Conservation (phyloP, 1,140 invertebrate species). For the Penaeus japonicus region DNA sequence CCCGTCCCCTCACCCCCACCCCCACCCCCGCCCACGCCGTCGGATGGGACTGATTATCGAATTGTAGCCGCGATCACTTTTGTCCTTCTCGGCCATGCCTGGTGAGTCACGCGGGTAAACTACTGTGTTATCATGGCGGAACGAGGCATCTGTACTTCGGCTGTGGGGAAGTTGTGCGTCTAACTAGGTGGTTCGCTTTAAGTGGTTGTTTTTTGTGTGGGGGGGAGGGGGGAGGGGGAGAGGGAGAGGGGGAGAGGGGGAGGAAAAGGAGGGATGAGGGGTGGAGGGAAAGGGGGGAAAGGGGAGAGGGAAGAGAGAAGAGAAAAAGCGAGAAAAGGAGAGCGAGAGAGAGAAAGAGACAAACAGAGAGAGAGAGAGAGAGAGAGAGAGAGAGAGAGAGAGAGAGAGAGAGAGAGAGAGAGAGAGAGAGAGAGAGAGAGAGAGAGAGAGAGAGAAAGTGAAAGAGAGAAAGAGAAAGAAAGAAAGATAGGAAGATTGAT, state of each 20-base stretch:
- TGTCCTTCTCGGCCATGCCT: too few relatives aligned
- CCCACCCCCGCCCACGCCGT: background rate
- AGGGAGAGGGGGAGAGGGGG: background rate
- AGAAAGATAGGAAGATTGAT: background rate
- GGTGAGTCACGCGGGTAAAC: too few relatives aligned
- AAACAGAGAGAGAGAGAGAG: background rate
- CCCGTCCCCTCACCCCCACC: background rate
- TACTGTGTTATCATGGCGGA: too few relatives aligned
- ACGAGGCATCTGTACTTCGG: too few relatives aligned
- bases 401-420: background rate
- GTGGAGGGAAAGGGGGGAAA: background rate
- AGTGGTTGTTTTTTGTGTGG: too few relatives aligned
- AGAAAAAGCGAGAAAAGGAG: background rate
- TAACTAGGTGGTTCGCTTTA: too few relatives aligned
- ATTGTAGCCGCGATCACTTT: background rate
- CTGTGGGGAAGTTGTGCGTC: too few relatives aligned
- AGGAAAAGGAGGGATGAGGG: too few relatives aligned
- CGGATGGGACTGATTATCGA: background rate
- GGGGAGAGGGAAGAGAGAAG: too few relatives aligned
- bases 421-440: background rate
- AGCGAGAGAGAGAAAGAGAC: background rate
- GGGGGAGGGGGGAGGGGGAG: background rate
- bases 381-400: background rate
- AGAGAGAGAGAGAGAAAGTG: background rate
- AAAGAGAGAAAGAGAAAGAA: background rate